phyloP scores from a whole-genome alignment of 2,797 vertebrate genomes.

The Gouania willdenowi region DNA sequence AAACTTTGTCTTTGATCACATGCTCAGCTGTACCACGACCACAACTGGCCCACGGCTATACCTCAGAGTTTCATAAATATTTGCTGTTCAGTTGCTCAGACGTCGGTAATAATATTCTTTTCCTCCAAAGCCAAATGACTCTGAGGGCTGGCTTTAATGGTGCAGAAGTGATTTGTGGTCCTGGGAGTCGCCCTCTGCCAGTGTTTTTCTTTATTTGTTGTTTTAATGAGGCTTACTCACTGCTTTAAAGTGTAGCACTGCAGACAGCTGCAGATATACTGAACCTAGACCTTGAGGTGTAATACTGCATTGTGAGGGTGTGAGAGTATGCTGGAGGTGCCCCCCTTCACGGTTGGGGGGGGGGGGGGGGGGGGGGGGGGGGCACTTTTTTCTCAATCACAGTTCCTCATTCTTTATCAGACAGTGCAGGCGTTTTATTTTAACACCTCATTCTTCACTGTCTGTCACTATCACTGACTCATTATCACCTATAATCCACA shows the following conservation, averaged over 20 bases:
- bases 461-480: neutral
- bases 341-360: too few species aligned
- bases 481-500: slow-evolving; percentile 5
- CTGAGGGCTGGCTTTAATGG: slow-evolving; percentile 34
- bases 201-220: slow-evolving; percentile 25
- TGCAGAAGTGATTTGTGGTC: slow-evolving; percentile 42
- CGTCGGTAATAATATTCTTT: slow-evolving; percentile 44
- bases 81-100: slow-evolving; percentile 36
- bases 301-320: slow-evolving; percentile 10
- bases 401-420: neutral
- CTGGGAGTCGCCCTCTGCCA: slow-evolving; percentile 21
- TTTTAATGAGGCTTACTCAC: slow-evolving; percentile 38
- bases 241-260: slow-evolving; percentile 28
- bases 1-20: slow-evolving; percentile 17
- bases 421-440: neutral
- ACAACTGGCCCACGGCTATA: slow-evolving; percentile 12
- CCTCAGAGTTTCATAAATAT: slow-evolving; percentile 46
- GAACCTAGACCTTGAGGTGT: slow-evolving; percentile 38
- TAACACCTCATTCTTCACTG: neutral
- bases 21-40: too few species aligned
- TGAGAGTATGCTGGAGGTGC: slow-evolving; percentile 2
- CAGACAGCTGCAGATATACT: slow-evolving; percentile 7
- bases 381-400: neutral
- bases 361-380: too few species aligned
- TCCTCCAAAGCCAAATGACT: slow-evolving; percentile 29